Evolutionary conservation across 2,797 vertebrate genomes (phyloP), one percentile per base, ranked within the genome.

Genomic region (Clarias fuscus): DNA sequence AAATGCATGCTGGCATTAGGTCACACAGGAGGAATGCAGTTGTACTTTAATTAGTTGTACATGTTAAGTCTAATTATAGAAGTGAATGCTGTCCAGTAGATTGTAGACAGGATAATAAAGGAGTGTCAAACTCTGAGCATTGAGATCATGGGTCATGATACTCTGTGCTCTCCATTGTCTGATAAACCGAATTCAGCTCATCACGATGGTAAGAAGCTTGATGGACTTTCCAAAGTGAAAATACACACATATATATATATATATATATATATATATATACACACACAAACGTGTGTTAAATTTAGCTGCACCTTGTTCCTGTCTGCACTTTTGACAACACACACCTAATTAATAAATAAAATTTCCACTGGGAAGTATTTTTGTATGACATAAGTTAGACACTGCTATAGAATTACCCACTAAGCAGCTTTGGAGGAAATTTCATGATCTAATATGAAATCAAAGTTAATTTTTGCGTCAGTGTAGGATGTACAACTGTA

Each of bases 21-120:
- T 18, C n/a, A 79, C 22, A 37, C 40, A 68, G n/a, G 58, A 82
- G 43, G 70, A 88, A 85, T 82, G 83, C 30, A 40, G 37, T 73
- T 65, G 58, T 43, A 7, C 30, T 2, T 85, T 79, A 0, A 7
- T 68, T 62, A 11, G 17, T 67, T 75, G 18, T 58, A 15, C 48
- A 43, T 59, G 8, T 79, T 79, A 59, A 40, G 64, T 79, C 56
- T 81, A 72, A 33, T 85, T 53, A 81, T 64, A 53, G 77, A 72
- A 17, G 17, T 56, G 65, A 82, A 82, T 68, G 2, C 15, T 30
- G 17, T 65, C 1, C 3, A 15, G 56, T 70, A 59, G 76, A 59
- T 43, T 61, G 10, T 61, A 71, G 65, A 85, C 14, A 20, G 1
- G 84, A 48, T 79, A 61, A n/a, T 4, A 1, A 64, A 61, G 58